These are phyloP conservation scores for Globia sparganii DNA, from an alignment of 2,888 invertebrate genomes.

Conservation along the genomic window DNA sequence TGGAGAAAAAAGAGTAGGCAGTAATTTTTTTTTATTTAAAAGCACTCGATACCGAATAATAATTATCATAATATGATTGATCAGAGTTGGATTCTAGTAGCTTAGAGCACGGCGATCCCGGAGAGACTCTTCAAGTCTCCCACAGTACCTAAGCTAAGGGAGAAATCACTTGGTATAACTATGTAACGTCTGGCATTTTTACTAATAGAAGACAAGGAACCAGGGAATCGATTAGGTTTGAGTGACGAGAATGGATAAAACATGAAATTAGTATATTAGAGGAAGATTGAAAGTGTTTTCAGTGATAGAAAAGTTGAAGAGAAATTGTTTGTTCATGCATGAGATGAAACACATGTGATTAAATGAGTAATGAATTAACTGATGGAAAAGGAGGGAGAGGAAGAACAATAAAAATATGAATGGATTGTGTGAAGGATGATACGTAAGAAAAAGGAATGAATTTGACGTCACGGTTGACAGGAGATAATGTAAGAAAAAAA, in stretches of 20 bases:
- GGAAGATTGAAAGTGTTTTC: not conserved
- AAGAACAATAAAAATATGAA: not conserved
- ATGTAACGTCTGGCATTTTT: no score
- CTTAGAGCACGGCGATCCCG: not conserved
- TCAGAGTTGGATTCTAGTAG: not conserved
- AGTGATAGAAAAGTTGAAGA: not conserved
- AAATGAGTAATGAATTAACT: not conserved
- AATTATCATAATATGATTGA: not conserved
- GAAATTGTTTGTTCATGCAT: not conserved
- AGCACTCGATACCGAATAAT: not conserved
- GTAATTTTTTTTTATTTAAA: not conserved
- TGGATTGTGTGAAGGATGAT: not conserved
- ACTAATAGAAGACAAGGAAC: not conserved
- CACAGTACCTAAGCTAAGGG: not conserved
- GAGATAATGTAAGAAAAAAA: not conserved
- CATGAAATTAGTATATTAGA: not conserved
- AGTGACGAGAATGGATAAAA: not conserved
- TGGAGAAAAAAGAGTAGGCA: not conserved
- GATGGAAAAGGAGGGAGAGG: not conserved
- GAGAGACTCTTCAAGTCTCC: not conserved
- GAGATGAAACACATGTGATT: not conserved
- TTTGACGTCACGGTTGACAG: not conserved
- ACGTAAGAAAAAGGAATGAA: not conserved
- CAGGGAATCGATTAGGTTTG: not conserved
- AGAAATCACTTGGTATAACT: not conserved